Percentiles rank a stretch among this genome's conserved stretches.
phyloP scores from a whole-genome alignment of 53 echinoderm and acorn worm species.

The Patiria pectinifera region DNA sequence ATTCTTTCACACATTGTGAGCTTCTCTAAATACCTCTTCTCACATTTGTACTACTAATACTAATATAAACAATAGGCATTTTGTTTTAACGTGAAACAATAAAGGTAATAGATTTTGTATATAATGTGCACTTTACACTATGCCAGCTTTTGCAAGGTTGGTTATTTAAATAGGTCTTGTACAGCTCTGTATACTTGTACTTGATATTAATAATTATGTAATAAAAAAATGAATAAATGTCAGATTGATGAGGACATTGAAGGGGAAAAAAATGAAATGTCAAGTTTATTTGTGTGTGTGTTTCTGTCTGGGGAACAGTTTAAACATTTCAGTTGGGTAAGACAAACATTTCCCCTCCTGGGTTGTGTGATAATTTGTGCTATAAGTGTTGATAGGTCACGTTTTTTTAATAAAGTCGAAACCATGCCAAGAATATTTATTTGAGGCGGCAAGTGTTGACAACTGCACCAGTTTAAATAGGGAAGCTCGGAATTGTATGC shows the following conservation, averaged over 20 bases:
- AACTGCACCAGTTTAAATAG: too few relatives aligned
- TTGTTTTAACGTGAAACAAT: neutral
- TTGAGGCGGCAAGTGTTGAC: too few relatives aligned
- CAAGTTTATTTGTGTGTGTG: neutral
- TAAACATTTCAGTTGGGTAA: neutral
- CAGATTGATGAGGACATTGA: slow-evolving; percentile 22
- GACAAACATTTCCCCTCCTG: too few relatives aligned
- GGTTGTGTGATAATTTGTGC: too few relatives aligned
- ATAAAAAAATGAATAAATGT: slow-evolving; percentile 9
- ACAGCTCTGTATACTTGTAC: slow-evolving; percentile 42
- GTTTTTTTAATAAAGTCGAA: too few relatives aligned
- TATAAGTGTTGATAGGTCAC: too few relatives aligned
- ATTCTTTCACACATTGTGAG: neutral
- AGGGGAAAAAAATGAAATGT: neutral
- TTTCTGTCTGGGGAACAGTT: neutral
- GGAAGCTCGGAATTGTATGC: too few relatives aligned
- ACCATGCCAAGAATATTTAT: too few relatives aligned
- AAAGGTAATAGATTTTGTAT: slow-evolving; percentile 40
- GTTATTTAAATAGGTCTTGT: slow-evolving; percentile 48
- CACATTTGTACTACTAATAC: slow-evolving; percentile 3
- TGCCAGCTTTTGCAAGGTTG: slow-evolving; percentile 10
- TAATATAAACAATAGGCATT: neutral
- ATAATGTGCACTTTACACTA: slow-evolving; percentile 24
- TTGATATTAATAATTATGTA: slow-evolving; percentile 43
- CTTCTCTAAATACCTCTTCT: neutral